phyloP scores from a whole-genome alignment of 2,888 invertebrate genomes.

The Gasteruption jaculator region DNA sequence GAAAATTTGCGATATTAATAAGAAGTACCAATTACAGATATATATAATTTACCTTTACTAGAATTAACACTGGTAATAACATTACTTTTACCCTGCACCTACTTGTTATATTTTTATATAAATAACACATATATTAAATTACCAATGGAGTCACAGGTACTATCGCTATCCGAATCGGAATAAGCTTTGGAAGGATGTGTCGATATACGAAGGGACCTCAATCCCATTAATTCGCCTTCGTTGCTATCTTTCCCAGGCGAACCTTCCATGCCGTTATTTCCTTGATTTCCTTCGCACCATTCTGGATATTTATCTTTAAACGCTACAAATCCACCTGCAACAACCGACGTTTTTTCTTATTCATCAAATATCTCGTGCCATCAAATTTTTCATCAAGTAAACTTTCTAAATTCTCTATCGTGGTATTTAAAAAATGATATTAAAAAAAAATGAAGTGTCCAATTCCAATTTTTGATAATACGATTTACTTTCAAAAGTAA shows the following conservation, averaged over 20 bases:
- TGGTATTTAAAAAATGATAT: background rate
- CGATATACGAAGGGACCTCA: constrained; percentile 72
- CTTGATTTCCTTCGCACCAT: constrained; percentile 81
- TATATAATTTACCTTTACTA: too few species aligned
- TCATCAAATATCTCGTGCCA: background rate
- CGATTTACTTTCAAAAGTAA: background rate
- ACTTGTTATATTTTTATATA: too few species aligned
- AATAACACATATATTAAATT: too few species aligned
- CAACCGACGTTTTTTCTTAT: constrained; percentile 8
- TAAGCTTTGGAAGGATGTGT: constrained; percentile 68
- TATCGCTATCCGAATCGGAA: constrained; percentile 66
- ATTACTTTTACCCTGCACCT: too few species aligned
- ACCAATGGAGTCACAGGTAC: constrained; percentile 49
- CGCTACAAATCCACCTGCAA: constrained; percentile 79
- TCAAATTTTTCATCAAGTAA: background rate
- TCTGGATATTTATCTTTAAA: constrained; percentile 84
- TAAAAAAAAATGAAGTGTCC: constrained; percentile 8
- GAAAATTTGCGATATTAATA: too few species aligned
- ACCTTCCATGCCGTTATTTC: constrained; percentile 47
- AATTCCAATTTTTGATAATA: constrained; percentile 5
- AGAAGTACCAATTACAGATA: too few species aligned
- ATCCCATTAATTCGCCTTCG: constrained; percentile 62
- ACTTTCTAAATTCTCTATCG: background rate
- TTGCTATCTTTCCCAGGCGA: constrained; percentile 46
- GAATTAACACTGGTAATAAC: too few species aligned